Percentiles rank a stretch among this genome's conserved stretches.
phyloP scores from a whole-genome alignment of 2,888 invertebrate species.

The Lucinisca nassula region DNA sequence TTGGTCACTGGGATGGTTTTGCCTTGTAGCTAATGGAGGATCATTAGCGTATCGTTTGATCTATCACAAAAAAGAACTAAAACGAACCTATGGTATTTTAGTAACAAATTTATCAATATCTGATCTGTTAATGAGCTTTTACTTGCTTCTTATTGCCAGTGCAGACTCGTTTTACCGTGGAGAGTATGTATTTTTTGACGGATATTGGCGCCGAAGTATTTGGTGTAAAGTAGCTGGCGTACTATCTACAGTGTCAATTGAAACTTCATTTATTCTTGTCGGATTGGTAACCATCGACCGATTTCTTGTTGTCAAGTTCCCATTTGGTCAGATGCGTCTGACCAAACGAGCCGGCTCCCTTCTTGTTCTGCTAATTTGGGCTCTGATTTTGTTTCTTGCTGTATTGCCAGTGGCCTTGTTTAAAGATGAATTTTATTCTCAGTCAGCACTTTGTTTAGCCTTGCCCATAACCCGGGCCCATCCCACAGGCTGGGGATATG shows the following conservation, averaged over 20 bases:
- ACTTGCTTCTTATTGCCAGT: conserved; percentile 64
- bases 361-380: conserved; percentile 76
- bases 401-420: conserved; percentile 84
- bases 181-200: no score
- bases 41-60: neutral
- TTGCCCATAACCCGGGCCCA: conserved; percentile 84
- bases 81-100: conserved; percentile 55
- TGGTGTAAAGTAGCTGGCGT: conserved; percentile 70
- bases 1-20: neutral
- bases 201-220: conserved; percentile 65
- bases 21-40: neutral
- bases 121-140: conserved; percentile 52
- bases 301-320: conserved; percentile 90
- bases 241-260: conserved; percentile 88
- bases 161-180: conserved; percentile 68
- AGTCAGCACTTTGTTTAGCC: conserved; percentile 85
- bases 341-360: conserved; percentile 70
- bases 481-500: conserved; percentile 86
- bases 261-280: conserved; percentile 90
- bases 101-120: conserved; percentile 57
- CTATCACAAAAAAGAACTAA: conserved; percentile 13
- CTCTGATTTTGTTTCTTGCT: conserved; percentile 76
- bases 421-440: conserved; percentile 81
- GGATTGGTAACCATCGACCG: conserved; percentile 91
- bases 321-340: conserved; percentile 87